Evolutionary conservation across 2,888 invertebrate species (phyloP), one percentile per base, ranked within the genome.

Genomic region (Altica lythri): DNA sequence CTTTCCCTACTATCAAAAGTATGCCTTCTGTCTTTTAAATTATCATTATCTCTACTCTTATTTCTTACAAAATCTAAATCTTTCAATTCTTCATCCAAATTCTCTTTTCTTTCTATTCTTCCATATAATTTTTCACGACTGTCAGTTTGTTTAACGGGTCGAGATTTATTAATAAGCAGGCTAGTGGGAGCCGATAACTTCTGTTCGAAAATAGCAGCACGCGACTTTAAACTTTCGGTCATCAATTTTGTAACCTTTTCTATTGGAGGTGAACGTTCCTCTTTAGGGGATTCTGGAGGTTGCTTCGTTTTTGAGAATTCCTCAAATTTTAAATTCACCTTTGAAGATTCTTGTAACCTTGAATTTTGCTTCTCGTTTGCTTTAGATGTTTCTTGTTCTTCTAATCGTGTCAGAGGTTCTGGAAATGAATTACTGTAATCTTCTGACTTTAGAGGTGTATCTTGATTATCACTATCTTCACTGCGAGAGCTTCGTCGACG

Each of bases 191-290:
- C 62, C 3, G 57, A 49, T 5, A 50, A 37, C 59, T 64, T 66
- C 51, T 66, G 66, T 50, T 73, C 73, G 57, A 72, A 71, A 40
- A 72, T 68, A 12, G 72, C 72, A 4, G 72, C 70, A 13, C 70
- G 60, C 13, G 68, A 67, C 56, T 68, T 70, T 27, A 73, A 56
- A 54, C 69, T 68, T 13, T 63, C 61, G 40, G 56, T 57, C 52
- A 62, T 60, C 9, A 51, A 53, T 51, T 57, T 63, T 49, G 53
- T 22, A 22, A 40, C n/a, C n/a, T n/a, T n/a, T n/a, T n/a, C n/a
- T n/a, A n/a, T 40, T 4, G 40, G 40, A 19, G 40, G 40, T 8
- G 40, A 40, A 51, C 44, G 52, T 59, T 43, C 44, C 22, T 57
- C 53, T 49, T 16, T 44, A 6, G 35, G 29, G 1, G 27, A 32